Conservation (phyloP, 2,113 vertebrate species). For the Argyrosomus japonicus region DNA sequence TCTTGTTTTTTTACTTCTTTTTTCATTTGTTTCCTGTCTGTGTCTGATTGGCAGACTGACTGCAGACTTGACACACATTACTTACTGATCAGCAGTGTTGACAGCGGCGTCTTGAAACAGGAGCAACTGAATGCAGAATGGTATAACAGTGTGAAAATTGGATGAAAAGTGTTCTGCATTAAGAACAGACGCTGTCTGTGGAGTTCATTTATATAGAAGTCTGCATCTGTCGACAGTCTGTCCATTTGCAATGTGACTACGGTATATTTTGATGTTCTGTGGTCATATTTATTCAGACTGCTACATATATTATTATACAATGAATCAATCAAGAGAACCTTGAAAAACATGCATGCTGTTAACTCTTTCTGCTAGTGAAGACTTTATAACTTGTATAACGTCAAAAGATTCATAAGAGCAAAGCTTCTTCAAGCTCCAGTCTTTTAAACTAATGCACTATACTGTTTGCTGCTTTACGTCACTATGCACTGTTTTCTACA, state of each 20-base stretch:
- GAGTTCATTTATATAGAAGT: not conserved
- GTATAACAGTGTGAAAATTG: not conserved
- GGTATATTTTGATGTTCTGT: conserved; percentile 1
- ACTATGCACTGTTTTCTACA: not conserved
- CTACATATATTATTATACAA: too few species aligned
- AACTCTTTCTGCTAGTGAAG: not conserved
- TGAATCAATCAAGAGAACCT: not conserved
- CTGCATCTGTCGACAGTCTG: not conserved
- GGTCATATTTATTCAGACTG: not conserved
- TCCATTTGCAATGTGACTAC: not conserved
- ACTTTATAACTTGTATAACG: not conserved
- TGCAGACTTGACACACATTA: conserved; percentile 2
- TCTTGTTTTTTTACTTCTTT: not conserved
- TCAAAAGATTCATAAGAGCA: not conserved
- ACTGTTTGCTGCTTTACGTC: not conserved
- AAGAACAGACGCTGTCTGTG: not conserved
- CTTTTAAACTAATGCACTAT: not conserved
- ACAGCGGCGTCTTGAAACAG: conserved; percentile 6
- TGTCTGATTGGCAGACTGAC: not conserved
- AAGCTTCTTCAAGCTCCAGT: not conserved
- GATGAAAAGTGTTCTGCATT: not conserved
- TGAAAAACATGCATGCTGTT: not conserved
- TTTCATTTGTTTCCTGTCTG: not conserved
- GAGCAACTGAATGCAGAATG: not conserved
- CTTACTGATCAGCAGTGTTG: not conserved